A percentile compares a stretch with the other conserved stretches of the same genome.
Conservation (phyloP, 2,797 vertebrate species). For the Alcedo quadribrachys region DNA sequence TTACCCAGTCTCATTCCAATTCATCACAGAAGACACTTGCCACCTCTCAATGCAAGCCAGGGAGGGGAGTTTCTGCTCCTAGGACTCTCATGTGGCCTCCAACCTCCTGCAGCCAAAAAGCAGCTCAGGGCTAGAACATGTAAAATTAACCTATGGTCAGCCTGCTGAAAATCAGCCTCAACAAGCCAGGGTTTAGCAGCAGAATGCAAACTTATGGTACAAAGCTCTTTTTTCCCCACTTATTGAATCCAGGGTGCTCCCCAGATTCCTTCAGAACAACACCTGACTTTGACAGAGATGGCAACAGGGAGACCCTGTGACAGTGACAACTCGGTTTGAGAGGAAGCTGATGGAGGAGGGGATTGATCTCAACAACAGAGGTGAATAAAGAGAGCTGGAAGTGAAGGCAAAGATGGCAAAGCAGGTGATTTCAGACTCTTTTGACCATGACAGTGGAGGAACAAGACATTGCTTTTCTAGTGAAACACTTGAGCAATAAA, state of each 20-base stretch:
- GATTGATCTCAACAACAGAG: not conserved
- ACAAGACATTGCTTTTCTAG: not conserved
- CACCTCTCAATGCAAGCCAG: not conserved
- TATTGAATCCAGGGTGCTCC: not conserved
- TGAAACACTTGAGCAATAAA: slow-evolving; percentile 25
- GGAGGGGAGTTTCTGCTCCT: not conserved
- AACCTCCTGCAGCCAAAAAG: not conserved
- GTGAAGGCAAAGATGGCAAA: not conserved
- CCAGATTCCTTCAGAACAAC: not conserved
- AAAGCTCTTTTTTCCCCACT: not conserved
- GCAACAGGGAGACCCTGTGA: not conserved
- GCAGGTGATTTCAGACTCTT: not conserved
- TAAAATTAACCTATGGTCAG: not conserved
- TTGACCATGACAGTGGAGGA: not conserved
- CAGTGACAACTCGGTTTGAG: not conserved
- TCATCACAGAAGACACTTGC: not conserved
- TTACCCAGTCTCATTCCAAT: not conserved
- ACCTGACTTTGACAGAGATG: not conserved
- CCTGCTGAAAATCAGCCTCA: not conserved
- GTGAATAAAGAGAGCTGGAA: not conserved
- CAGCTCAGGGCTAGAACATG: not conserved
- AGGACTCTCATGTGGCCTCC: not conserved
- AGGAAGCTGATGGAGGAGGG: not conserved
- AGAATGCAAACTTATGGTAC: not conserved
- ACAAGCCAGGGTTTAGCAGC: not conserved